Base-by-base conservation (phyloP, 64 coral and sea anemone genomes). In the Actinia equina region DNA sequence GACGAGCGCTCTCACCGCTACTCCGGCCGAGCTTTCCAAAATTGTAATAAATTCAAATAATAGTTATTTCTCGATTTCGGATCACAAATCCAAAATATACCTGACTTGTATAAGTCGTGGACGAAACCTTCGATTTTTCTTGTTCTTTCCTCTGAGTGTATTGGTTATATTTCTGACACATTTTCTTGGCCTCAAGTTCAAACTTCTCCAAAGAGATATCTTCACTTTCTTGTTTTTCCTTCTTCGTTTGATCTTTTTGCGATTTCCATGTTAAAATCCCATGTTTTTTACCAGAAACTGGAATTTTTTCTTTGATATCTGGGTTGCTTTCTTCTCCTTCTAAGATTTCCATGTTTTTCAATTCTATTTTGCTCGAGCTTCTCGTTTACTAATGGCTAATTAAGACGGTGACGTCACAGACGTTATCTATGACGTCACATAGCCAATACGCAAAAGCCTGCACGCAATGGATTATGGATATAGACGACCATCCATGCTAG, bases 251-350 rank as follows among this genome's bases (percentile, higher is more conserved):
- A 17, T 52, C 78, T 49, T 52, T 81, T 81, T 52, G 69, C 20
- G 13, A 74, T 74, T 74, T 81, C 78, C 78, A 81, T 51, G 7
- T 17, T 52, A 81, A 52, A 19, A 81, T 9, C 17, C n/a, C 78
- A 49, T 81, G 78, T 23, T 23, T 81, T 81, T 81, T 81, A 20
- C 78, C 78, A 2, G 78, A 74, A 74, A 74, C 78, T 17, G 78
- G 78, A 52, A 49, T 49, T 51, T 81, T 81, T 51, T 81, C 78
- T 18, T 81, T 81, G 15, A 81, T 51, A 52, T 81, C 42, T 81
- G 78, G 44, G 9, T 19, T 81, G 18, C 49, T 52, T 1, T 44
- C 43, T 81, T 81, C 78, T 18, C 45, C 13, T 80, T 81, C 78
- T 49, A 22, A 2, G 7, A 6, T 52, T 81, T 81, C 78, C 49